Percentiles rank a stretch among this genome's conserved stretches.
phyloP scores from a whole-genome alignment of 2,888 invertebrate species.

The Drosophila nr. fundita region DNA sequence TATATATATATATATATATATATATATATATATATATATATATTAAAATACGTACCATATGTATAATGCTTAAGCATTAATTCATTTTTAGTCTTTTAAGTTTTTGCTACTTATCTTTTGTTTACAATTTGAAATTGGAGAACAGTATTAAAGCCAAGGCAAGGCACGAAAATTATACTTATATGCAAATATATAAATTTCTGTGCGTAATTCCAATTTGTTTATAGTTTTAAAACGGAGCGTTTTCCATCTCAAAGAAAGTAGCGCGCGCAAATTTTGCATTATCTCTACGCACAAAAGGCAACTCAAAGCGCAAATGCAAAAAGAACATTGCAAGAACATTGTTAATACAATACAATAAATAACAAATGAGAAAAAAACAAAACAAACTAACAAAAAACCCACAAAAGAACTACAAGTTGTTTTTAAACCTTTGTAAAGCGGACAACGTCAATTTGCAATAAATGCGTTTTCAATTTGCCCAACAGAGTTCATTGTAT shows the following conservation, averaged over 20 bases:
- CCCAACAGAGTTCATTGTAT: conserved; percentile 23
- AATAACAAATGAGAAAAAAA: conserved; percentile 10
- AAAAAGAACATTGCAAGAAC: conserved; percentile 19
- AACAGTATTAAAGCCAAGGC: conserved; percentile 74
- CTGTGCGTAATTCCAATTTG: conserved; percentile 71
- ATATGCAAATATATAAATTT: conserved; percentile 57
- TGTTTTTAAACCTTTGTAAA: conserved; percentile 54
- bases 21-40: conserved; percentile 9
- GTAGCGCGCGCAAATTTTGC: conserved; percentile 34
- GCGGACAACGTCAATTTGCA: conserved; percentile 45
- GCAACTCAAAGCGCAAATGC: conserved; percentile 51
- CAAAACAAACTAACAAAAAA: conserved; percentile 25
- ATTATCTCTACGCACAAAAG: conserved; percentile 18
- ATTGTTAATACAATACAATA: conserved; percentile 42
- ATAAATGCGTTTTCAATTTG: conserved; percentile 27
- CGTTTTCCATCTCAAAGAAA: conserved; percentile 28
- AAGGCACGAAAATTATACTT: conserved; percentile 58
- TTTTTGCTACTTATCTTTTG: conserved; percentile 67
- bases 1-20: conserved; percentile 11
- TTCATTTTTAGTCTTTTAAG: conserved; percentile 59
- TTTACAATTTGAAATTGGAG: conserved; percentile 75
- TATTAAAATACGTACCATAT: conserved; percentile 30
- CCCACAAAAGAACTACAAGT: conserved; percentile 58
- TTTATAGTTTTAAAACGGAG: conserved; percentile 47
- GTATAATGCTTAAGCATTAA: conserved; percentile 39